phyloP scores from a whole-genome alignment of 2,888 invertebrate species.

The Rhagophthalmus giganteus region DNA sequence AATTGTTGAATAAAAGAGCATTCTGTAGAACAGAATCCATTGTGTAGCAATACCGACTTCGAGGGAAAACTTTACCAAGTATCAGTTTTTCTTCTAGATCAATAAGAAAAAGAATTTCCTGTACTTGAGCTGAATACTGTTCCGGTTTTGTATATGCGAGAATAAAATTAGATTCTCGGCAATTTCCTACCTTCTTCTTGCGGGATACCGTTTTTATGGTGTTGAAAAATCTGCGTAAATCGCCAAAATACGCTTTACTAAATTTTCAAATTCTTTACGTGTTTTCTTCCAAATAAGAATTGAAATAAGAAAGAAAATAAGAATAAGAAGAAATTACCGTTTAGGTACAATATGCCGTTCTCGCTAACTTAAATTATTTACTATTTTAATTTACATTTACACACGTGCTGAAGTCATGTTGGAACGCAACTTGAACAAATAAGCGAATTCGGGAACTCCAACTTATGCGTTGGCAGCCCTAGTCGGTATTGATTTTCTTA shows the following conservation, averaged over 20 bases:
- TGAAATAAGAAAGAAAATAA: no score
- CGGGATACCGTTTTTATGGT: constrained; percentile 8
- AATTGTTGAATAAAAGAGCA: constrained; percentile 21
- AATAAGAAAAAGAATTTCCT: constrained; percentile 20
- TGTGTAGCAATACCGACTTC: constrained; percentile 16
- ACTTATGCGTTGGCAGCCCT: constrained; percentile 32
- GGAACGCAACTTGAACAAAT: constrained; percentile 27
- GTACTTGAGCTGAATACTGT: constrained; percentile 13
- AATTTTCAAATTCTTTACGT: background rate
- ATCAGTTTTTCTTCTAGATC: constrained; percentile 16
- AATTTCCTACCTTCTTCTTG: constrained; percentile 9
- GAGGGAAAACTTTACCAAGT: constrained; percentile 16
- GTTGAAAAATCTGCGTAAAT: constrained; percentile 8
- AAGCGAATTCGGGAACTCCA: constrained; percentile 31
- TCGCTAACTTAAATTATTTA: no score
- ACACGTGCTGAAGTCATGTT: constrained; percentile 22
- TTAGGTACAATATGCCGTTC: no score
- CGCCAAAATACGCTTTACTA: background rate
- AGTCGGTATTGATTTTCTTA: constrained; percentile 39
- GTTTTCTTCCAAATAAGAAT: no score
- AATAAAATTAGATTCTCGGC: constrained; percentile 19
- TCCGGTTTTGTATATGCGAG: constrained; percentile 13
- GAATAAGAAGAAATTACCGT: no score
- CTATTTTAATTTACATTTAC: constrained; percentile 12
- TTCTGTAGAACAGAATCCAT: constrained; percentile 21